phyloP scores from a whole-genome alignment of 2,797 vertebrate species.

The Halcyon chelicuti region DNA sequence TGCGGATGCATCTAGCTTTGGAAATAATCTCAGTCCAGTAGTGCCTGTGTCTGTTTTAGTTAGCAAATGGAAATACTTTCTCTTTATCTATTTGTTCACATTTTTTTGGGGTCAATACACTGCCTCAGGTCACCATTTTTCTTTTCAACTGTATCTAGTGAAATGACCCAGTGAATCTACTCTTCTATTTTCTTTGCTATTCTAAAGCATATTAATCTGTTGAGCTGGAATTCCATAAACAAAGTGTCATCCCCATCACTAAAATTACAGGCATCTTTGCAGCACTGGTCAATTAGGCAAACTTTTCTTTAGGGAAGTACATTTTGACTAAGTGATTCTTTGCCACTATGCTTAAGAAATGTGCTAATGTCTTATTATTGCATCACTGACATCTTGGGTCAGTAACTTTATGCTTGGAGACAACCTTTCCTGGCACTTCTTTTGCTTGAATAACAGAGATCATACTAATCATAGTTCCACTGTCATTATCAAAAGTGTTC shows the following conservation, averaged over 20 bases:
- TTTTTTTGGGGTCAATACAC: slow-evolving; percentile 70
- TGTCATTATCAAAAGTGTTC: not conserved
- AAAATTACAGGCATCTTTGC: slow-evolving; percentile 18
- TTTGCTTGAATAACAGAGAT: not conserved
- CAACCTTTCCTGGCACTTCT: not conserved
- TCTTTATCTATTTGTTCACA: slow-evolving; percentile 33
- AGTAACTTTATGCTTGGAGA: not conserved
- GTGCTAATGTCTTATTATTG: not conserved
- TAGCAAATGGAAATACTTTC: slow-evolving; percentile 36
- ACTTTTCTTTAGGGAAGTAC: not conserved
- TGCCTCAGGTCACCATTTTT: slow-evolving; percentile 61
- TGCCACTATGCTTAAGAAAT: not conserved
- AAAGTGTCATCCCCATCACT: not conserved
- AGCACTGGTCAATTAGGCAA: not conserved
- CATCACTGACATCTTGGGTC: not conserved
- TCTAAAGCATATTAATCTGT: slow-evolving; percentile 21
- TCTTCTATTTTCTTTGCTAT: slow-evolving; percentile 28
- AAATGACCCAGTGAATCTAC: slow-evolving; percentile 29
- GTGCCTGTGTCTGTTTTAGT: slow-evolving; percentile 23
- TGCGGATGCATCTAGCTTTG: not conserved
- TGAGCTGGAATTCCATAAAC: not conserved
- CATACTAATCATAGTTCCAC: not conserved
- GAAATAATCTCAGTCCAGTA: slow-evolving; percentile 29
- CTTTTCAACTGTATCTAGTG: slow-evolving; percentile 41
- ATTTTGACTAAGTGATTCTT: not conserved